A percentile compares a stretch with the other conserved stretches of the same genome.
Evolutionary conservation across 2,113 vertebrate genomes (phyloP).

Genomic region (Hydrolagus affinis): DNA sequence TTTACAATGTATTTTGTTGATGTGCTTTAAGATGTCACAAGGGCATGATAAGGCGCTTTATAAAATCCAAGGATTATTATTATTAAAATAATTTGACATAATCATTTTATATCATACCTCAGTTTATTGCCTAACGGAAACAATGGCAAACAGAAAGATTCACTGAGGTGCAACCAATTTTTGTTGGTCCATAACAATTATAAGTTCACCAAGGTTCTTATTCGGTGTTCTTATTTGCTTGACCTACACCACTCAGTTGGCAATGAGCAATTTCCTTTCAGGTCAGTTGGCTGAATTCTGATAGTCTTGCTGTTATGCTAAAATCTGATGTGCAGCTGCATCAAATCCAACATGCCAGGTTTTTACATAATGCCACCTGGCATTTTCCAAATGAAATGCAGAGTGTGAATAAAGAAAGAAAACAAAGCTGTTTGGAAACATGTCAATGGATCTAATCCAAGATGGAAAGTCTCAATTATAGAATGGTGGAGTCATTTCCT

Average conservation of each 20-base stretch:
- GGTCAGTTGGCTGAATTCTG: background rate
- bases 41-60: too few relatives aligned
- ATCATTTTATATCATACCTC: too few relatives aligned
- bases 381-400: background rate
- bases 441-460: background rate
- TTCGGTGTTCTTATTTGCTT: background rate
- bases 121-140: too few relatives aligned
- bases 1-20: too few relatives aligned
- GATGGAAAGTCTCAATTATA: background rate
- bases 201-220: background rate
- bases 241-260: background rate
- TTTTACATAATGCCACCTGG: background rate
- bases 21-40: too few relatives aligned
- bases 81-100: too few relatives aligned
- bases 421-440: background rate
- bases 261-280: background rate
- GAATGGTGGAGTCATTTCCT: too few relatives aligned
- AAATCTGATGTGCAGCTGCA: background rate
- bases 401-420: background rate
- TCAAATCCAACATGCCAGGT: background rate
- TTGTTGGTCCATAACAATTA: background rate
- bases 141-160: too few relatives aligned
- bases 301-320: background rate
- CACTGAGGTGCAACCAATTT: too few relatives aligned
- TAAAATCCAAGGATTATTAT: too few relatives aligned